A percentile compares a stretch with the other conserved stretches of the same genome.
Evolutionary conservation across 2,113 vertebrate species (phyloP).

Genomic region (Chlorodrepanis virens): DNA sequence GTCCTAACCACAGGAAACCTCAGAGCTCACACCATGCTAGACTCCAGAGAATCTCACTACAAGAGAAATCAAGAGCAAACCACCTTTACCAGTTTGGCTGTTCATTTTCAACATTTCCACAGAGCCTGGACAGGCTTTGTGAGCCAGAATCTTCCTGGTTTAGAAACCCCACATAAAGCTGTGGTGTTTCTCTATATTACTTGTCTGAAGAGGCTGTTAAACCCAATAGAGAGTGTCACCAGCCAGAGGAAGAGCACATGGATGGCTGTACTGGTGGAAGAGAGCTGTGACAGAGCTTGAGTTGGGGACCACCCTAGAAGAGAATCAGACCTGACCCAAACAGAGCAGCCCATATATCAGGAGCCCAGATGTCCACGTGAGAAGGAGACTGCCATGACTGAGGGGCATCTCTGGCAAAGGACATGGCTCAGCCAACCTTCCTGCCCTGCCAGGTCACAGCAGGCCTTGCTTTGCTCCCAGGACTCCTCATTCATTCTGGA

Average conservation of each 20-base stretch:
- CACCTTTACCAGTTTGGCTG: background rate
- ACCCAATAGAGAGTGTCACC: background rate
- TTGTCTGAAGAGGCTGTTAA: background rate
- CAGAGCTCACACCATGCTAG: background rate
- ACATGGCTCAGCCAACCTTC: background rate
- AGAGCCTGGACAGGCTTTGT: background rate
- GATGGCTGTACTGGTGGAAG: background rate
- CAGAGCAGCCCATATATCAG: background rate
- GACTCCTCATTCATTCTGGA: background rate
- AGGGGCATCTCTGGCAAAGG: background rate
- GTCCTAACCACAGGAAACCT: background rate
- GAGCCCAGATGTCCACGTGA: fast-evolving
- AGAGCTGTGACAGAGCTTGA: background rate
- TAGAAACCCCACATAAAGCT: background rate
- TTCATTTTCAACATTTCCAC: background rate
- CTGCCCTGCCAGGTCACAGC: background rate
- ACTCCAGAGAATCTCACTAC: background rate
- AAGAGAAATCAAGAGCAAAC: background rate
- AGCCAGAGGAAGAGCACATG: background rate
- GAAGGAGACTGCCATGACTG: background rate
- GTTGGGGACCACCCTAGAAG: background rate
- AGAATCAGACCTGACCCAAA: background rate
- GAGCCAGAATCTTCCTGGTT: background rate
- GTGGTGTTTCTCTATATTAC: background rate
- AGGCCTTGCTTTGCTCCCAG: background rate